Percentiles rank a stretch among this genome's conserved stretches.
These are phyloP conservation scores for Ambastaia sidthimunki DNA, from an alignment of 2,797 vertebrate species.

Conservation along the genomic window DNA sequence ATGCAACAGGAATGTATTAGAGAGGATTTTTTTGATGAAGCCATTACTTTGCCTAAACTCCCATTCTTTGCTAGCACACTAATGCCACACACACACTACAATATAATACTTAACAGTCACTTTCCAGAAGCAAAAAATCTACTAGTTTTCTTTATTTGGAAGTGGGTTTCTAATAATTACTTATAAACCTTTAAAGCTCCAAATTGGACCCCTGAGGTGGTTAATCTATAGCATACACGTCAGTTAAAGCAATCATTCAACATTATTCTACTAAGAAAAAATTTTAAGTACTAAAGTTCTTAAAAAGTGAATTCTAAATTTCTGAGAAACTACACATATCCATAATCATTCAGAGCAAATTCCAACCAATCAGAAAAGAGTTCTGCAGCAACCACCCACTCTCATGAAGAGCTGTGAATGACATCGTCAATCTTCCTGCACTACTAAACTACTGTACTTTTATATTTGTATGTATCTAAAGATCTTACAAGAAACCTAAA, in stretches of 20 bases:
- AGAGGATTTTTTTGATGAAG: conserved; percentile 51
- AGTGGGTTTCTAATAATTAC: neutral
- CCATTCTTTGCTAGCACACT: conserved; percentile 5
- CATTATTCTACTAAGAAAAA: neutral
- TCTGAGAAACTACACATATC: too few species aligned
- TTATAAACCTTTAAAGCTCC: neutral
- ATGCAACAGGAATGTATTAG: conserved; percentile 41
- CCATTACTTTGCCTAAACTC: conserved; percentile 28
- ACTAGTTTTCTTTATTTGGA: neutral
- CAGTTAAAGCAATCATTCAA: too few species aligned
- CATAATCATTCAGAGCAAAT: too few species aligned
- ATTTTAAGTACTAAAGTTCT: neutral
- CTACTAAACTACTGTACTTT: too few species aligned
- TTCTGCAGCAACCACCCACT: neutral
- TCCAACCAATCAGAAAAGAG: neutral
- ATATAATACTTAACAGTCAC: neutral
- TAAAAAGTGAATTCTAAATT: neutral
- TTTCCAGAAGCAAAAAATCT: neutral
- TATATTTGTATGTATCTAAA: too few species aligned
- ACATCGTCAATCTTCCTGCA: too few species aligned
- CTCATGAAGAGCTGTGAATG: too few species aligned
- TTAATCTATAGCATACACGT: neutral
- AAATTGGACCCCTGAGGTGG: neutral
- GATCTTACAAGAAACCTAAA: too few species aligned
- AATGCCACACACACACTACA: neutral